Evolutionary conservation across 2,888 invertebrate species (phyloP), one percentile per base, ranked within the genome.

Genomic region (Physocephala rufipes): DNA sequence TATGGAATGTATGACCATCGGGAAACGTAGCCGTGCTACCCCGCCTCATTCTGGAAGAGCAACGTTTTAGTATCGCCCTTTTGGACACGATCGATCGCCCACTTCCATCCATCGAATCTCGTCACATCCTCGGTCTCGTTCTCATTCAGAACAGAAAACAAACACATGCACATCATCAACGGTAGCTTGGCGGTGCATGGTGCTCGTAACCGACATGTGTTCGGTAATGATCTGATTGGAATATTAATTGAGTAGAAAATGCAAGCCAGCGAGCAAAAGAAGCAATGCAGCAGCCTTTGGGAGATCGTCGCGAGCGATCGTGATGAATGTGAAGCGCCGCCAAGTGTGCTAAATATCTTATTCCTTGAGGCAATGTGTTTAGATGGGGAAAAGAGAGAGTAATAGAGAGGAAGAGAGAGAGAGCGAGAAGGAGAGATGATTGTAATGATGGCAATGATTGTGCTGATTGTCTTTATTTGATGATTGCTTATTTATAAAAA

Each of bases 191-290:
- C 68, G 51, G n/a, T n/a, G n/a, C n/a, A n/a, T n/a, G n/a, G n/a
- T n/a, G n/a, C n/a, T 62, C 24, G 68, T 24, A 24, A 43, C 43
- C 74, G 80, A 84, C 84, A 84, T 83, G 79, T 84, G 84, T 84
- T 84, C 78, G 79, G 77, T 77, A 77, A 73, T 78, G 77, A 78
- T 79, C 82, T 82, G 83, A 76, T 75, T 77, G 77, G 84, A 81
- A 84, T 84, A 84, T 80, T 84, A 84, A 84, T 82, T 82, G 80
- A 61, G 61, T 68, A 62, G 61, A 68, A 68, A 68, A 68, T 68
- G 68, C 68, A 61, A 24, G 9, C 12, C 43, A 16, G 28, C 26
- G 3, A 1, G 58, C 13, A 24, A 15, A 15, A 2, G 16, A 26
- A 55, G 58, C 58, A 28, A n/a, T n/a, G 58, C 58, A 5, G 58